A percentile compares a stretch with the other conserved stretches of the same genome.
Conservation (phyloP, 2,888 invertebrate species). For the Pyralis farinalis region DNA sequence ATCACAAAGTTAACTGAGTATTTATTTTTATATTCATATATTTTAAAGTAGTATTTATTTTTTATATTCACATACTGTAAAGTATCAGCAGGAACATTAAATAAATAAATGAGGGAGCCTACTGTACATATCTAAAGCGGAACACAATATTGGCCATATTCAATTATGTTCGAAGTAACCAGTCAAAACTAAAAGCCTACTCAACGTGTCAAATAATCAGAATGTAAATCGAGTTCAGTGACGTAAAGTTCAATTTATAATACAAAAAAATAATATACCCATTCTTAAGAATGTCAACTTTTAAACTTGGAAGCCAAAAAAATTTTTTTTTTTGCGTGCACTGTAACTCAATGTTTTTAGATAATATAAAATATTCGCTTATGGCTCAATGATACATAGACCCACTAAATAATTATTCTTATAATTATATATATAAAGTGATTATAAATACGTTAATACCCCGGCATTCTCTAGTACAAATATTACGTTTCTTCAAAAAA, state of each 20-base stretch:
- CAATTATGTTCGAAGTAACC: too few species aligned
- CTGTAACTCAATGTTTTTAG: conserved; percentile 1
- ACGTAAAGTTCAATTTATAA: too few species aligned
- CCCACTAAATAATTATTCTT: background rate
- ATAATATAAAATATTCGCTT: background rate
- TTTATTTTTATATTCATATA: too few species aligned
- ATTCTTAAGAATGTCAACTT: conserved; percentile 43
- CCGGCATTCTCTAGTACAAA: conserved; percentile 16
- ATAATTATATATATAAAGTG: conserved; percentile 8
- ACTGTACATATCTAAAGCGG: too few species aligned
- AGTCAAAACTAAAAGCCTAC: too few species aligned
- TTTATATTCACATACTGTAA: too few species aligned
- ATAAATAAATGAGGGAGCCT: too few species aligned
- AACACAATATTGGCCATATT: too few species aligned
- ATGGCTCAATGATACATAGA: conserved; percentile 3
- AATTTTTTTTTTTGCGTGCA: conserved; percentile 9
- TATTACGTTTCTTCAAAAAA: conserved; percentile 14
- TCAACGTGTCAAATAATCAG: too few species aligned
- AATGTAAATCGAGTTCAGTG: conserved; percentile 3
- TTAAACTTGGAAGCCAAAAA: conserved; percentile 39
- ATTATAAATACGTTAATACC: conserved; percentile 2
- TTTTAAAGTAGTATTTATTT: too few species aligned
- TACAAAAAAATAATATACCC: conserved; percentile 13
- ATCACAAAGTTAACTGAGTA: too few species aligned
- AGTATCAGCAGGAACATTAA: too few species aligned